Evolutionary conservation across 1,140 invertebrate species (phyloP), one percentile per base, ranked within the genome.

Genomic region (Drosophila pallidifrons): DNA sequence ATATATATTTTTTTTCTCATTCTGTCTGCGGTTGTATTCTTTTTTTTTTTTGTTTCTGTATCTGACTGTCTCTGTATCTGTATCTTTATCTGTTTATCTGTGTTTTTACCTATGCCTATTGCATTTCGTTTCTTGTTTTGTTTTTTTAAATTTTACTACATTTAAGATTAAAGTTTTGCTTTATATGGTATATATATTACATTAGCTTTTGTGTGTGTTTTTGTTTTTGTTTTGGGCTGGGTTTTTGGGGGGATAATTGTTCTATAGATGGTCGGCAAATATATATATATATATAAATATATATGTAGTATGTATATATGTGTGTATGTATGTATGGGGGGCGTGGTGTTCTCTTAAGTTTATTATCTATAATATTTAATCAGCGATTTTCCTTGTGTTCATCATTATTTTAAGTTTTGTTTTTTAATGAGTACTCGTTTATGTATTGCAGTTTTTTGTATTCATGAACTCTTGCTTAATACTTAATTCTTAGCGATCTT

Each of bases 401-500:
- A 58, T 67, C 55, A 41, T 10, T 54, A 46, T 47, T 46, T 67
- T 70, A 43, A 61, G 41, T 67, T 67, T 68, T 20, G 11, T 51
- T 46, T 8, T 38, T 25, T 60, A 55, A 55, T 55, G 51, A 32
- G 58, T 64, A 59, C 43, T 52, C 16, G 20, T 25, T 25, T 60
- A 16, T 74, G 30, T 61, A 47, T 74, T 67, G 54, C 70, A 61
- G 30, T 67, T 63, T 75, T 67, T 63, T 75, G 65, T 63, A 80
- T 88, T 68, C 74, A 81, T 88, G 75, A 72, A 78, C 54, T 25
- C 20, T 81, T 51, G 75, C 71, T 90, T 89, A 85, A 89, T 89
- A 89, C 85, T 89, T 87, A 86, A 79, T 69, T 76, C 69, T 88
- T 89, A 87, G 82, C 80, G 59, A 73, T 86, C 72, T 82, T 80